Percentiles rank a stretch among this genome's conserved stretches.
These are phyloP conservation scores for Ciconia nigra DNA, from an alignment of 2,797 vertebrate genomes.

Conservation along the genomic window DNA sequence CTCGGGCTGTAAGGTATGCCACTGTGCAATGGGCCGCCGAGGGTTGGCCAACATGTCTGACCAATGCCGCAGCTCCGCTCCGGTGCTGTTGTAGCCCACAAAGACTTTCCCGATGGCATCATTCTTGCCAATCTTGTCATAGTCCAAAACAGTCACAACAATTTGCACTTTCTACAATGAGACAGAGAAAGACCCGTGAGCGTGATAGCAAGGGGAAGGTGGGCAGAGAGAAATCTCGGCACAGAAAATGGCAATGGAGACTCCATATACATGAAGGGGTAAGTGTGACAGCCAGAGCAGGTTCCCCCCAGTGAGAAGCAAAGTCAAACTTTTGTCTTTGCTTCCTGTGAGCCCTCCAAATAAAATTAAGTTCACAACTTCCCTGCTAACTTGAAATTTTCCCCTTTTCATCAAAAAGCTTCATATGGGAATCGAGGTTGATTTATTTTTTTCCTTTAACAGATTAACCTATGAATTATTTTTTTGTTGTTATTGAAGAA, in stretches of 20 bases:
- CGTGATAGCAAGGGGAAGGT: not conserved
- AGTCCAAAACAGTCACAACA: slow-evolving; percentile 99
- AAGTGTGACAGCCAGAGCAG: not conserved
- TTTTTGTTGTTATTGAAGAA: not conserved
- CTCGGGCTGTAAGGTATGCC: slow-evolving; percentile 96
- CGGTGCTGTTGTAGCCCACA: slow-evolving; percentile 97
- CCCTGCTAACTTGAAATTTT: not conserved
- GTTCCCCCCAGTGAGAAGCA: not conserved
- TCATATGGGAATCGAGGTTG: not conserved
- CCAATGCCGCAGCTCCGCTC: slow-evolving; percentile 98
- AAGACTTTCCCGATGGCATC: slow-evolving; percentile 99
- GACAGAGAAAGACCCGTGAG: not conserved
- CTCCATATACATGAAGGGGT: not conserved
- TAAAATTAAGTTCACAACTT: not conserved
- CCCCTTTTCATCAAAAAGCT: not conserved
- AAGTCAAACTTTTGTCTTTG: not conserved
- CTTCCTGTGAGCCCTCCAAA: not conserved
- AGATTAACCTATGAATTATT: not conserved
- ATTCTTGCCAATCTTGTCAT: slow-evolving; percentile 99
- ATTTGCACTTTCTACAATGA: slow-evolving; percentile 96
- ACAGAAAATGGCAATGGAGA: not conserved
- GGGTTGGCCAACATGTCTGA: slow-evolving; percentile 99
- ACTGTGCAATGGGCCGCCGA: slow-evolving; percentile 97
- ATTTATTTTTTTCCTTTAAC: not conserved
- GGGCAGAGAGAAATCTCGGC: not conserved